phyloP scores from a whole-genome alignment of 2,888 invertebrate species.

The Drosophila cognata region DNA sequence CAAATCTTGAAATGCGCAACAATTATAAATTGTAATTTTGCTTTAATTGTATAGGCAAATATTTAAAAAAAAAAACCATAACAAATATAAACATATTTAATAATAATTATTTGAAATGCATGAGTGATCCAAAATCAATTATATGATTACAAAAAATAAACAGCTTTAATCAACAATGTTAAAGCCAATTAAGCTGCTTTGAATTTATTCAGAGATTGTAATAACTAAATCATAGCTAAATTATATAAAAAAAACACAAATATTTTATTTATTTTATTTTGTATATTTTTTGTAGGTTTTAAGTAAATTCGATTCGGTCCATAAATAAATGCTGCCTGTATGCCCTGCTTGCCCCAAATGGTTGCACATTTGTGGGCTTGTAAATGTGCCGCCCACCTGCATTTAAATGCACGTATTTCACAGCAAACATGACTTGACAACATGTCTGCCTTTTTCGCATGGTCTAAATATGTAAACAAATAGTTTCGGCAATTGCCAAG shows the following conservation, averaged over 20 bases:
- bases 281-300: not conserved
- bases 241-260: not conserved
- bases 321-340: not conserved
- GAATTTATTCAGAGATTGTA: not conserved
- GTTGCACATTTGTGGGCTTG: conserved; percentile 19
- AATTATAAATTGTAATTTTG: conserved; percentile 2
- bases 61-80: not conserved
- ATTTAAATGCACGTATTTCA: conserved; percentile 81
- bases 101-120: not conserved
- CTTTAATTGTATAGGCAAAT: not conserved
- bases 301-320: not conserved
- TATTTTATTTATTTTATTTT: not conserved
- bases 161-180: not conserved
- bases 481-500: conserved; percentile 81
- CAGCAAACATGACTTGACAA: conserved; percentile 82
- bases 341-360: not conserved
- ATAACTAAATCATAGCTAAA: not conserved
- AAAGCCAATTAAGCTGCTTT: not conserved
- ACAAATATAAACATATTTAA: not conserved
- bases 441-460: conserved; percentile 76
- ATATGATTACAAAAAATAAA: not conserved
- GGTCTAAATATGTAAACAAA: conserved; percentile 82
- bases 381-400: conserved; percentile 40
- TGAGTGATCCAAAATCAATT: not conserved
- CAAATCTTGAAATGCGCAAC: conserved; percentile 37